Evolutionary conservation across 1,140 invertebrate species (phyloP).

Genomic region (Atta texana): DNA sequence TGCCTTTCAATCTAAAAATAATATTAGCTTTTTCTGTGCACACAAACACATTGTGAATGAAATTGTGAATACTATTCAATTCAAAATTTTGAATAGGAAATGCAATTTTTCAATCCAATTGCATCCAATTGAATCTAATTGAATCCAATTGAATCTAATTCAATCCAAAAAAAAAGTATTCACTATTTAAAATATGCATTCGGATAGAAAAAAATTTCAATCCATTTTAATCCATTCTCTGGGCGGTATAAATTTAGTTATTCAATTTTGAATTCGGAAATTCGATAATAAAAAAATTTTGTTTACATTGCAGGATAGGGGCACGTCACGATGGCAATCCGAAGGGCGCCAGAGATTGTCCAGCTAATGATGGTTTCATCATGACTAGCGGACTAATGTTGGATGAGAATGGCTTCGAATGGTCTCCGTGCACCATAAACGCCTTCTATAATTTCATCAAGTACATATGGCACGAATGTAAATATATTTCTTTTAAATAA

Average conservation of each 20-base stretch:
- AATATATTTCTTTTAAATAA: background rate
- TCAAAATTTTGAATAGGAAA: no score
- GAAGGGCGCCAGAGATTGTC: slow-evolving; percentile 40
- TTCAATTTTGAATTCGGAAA: background rate
- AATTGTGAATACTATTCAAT: no score
- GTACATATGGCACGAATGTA: slow-evolving; percentile 49
- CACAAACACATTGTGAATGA: no score
- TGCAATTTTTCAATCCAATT: no score
- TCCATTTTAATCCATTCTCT: no score
- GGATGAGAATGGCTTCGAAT: slow-evolving; percentile 73
- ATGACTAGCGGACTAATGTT: slow-evolving; percentile 71
- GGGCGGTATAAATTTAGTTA: background rate
- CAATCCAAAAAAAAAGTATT: no score
- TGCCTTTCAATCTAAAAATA: no score
- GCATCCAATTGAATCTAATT: no score
- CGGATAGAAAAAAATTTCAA: no score
- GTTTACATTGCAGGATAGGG: slow-evolving; percentile 73
- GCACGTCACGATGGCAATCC: slow-evolving; percentile 73
- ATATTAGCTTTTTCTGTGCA: no score
- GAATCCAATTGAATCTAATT: no score
- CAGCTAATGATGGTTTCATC: slow-evolving; percentile 68
- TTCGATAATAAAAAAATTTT: background rate
- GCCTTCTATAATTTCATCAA: slow-evolving; percentile 74
- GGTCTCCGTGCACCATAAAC: slow-evolving; percentile 75
- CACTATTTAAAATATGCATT: no score